Conservation (phyloP, 2,797 vertebrate genomes). For the Ibycter americanus region DNA sequence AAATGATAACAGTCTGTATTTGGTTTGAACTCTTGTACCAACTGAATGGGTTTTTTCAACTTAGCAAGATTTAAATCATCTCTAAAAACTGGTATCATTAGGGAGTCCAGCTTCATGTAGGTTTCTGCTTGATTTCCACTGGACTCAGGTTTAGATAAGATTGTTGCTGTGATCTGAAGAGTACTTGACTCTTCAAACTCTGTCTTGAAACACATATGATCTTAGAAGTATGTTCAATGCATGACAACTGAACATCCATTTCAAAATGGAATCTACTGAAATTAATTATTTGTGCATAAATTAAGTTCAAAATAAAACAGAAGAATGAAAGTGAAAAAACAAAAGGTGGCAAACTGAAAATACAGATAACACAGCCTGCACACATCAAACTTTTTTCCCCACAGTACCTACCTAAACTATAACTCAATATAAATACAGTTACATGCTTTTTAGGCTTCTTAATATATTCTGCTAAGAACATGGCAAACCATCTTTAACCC, state of each 20-base stretch:
- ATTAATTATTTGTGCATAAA: not conserved
- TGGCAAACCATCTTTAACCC: not conserved
- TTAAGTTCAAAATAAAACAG: not conserved
- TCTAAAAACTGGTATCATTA: not conserved
- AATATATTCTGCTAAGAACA: not conserved
- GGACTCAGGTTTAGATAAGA: not conserved
- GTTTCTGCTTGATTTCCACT: not conserved
- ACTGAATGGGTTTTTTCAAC: not conserved
- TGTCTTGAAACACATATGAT: not conserved
- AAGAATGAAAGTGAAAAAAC: not conserved
- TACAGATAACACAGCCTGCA: not conserved
- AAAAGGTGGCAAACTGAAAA: not conserved
- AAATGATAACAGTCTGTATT: slow-evolving; percentile 50
- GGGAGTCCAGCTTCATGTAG: not conserved
- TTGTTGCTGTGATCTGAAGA: not conserved
- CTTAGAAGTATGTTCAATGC: not conserved
- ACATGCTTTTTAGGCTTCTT: not conserved
- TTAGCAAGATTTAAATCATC: not conserved
- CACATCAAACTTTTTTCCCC: not conserved
- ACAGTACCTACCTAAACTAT: not conserved
- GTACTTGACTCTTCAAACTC: not conserved
- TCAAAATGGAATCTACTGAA: not conserved
- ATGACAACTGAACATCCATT: not conserved
- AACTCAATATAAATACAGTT: not conserved
- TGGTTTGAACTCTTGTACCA: slow-evolving; percentile 43